Evolutionary conservation across 2,888 invertebrate genomes (phyloP).

Genomic region (Tribolium freemani): DNA sequence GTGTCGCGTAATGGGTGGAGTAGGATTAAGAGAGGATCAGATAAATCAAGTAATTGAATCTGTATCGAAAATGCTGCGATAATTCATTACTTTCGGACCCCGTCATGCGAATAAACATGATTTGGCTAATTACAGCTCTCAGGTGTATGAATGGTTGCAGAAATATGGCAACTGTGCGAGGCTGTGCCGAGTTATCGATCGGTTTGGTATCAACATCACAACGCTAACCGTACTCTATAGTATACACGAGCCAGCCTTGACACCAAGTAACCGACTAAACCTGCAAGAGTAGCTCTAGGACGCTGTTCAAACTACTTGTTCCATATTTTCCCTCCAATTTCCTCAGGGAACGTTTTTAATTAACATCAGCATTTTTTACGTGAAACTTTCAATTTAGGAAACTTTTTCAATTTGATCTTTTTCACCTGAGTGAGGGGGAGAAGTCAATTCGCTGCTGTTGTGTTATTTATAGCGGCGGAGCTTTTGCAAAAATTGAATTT

Average conservation of each 20-base stretch:
- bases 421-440: neutral
- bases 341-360: conserved; percentile 20
- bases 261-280: conserved; percentile 57
- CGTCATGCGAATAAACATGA: neutral
- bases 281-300: conserved; percentile 46
- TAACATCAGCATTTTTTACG: conserved; percentile 1
- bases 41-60: conserved; percentile 6
- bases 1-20: neutral
- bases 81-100: conserved; percentile 2
- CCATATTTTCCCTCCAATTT: conserved; percentile 46
- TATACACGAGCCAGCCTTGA: conserved; percentile 54
- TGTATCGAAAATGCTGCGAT: conserved; percentile 4
- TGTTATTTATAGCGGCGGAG: neutral
- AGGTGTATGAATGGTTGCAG: conserved; percentile 45
- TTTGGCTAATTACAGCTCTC: conserved; percentile 13
- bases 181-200: conserved; percentile 51
- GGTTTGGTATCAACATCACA: conserved; percentile 48
- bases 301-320: conserved; percentile 47
- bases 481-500: conserved; percentile 13
- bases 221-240: conserved; percentile 49
- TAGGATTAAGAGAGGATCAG: neutral
- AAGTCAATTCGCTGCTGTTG: neutral
- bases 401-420: neutral
- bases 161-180: conserved; percentile 47
- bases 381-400: neutral